Evolutionary conservation across 1,140 invertebrate genomes (phyloP), one percentile per base, ranked within the genome.

Genomic region (Drosophila albomicans): DNA sequence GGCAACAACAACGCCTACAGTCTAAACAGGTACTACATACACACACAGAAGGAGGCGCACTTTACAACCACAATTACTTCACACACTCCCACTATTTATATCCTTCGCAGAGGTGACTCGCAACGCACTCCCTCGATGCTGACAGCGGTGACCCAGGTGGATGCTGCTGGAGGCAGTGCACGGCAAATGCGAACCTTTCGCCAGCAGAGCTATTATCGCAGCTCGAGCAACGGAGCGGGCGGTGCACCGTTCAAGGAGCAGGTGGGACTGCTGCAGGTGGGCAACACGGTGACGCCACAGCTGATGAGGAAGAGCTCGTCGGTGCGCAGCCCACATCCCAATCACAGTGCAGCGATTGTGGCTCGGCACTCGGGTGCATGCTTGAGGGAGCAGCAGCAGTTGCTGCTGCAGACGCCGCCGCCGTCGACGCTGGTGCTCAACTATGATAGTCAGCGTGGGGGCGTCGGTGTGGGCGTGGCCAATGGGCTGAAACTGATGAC

Each of bases 121-220:
- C 91, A 92, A 63, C 84, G 91, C 49, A 92, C 90, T 10, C 91
- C 86, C 7, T 92, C 91, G 7, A 89, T 92, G 86, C 45, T 91
- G 46, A 92, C 91, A 10, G 91, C 89, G 6, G 86, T 92, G n/a
- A 92, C 91, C 8, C 91, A 92, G 58, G 76, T 92, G 56, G 91
- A 92, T 51, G 81, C 78, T 10, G 74, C 75, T 48, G 86, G 81
- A 1, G 77, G 87, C 32, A 81, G 71, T 46, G 77, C 75, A 3
- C 56, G 91, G n/a, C 87, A 91, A 41, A 78, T 86, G 82, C 76
- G 82, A 8, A 85, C 81, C 13, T 91, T 82, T 28, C 87, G 91
- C 15, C 91, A 92, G 69, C 77, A 91, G 46, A 92, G 91, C 52
- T 92, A 92, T 43, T 92, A 92, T 52, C 91, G 91, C 41, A 87